These are phyloP conservation scores for Neopelma chrysocephalum DNA, from an alignment of 2,797 vertebrate genomes.

Conservation along the genomic window DNA sequence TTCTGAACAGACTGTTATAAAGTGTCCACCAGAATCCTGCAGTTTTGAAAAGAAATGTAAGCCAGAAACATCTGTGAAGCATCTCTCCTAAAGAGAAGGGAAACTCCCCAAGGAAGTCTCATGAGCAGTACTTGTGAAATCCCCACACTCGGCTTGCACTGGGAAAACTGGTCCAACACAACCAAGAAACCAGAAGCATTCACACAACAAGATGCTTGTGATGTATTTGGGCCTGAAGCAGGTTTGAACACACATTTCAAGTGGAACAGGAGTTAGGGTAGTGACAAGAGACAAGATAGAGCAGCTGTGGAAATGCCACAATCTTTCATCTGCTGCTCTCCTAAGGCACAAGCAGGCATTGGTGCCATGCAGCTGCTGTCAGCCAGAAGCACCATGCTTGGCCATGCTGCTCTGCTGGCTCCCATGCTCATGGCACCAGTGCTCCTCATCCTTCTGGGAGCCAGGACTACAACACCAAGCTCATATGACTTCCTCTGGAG, in stretches of 20 bases:
- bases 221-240: neutral
- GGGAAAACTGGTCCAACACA: neutral
- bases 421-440: neutral
- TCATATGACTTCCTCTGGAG: accelerated
- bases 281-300: neutral
- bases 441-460: neutral
- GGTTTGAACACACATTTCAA: neutral
- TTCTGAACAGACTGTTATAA: neutral
- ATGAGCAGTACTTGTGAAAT: neutral
- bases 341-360: neutral
- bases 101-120: neutral
- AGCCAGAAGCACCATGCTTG: neutral
- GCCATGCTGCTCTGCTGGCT: neutral
- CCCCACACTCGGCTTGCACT: accelerated
- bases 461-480: neutral
- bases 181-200: neutral
- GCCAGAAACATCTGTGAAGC: neutral
- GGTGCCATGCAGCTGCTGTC: neutral
- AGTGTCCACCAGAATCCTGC: neutral
- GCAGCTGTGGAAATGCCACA: neutral
- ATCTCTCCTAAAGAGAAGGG: accelerated
- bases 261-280: neutral
- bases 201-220: neutral
- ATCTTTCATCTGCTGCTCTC: neutral
- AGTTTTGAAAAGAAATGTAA: neutral